A percentile compares a stretch with the other conserved stretches of the same genome.
Conservation (phyloP, 2,888 invertebrate genomes). For the Alloscopus bannaensis region DNA sequence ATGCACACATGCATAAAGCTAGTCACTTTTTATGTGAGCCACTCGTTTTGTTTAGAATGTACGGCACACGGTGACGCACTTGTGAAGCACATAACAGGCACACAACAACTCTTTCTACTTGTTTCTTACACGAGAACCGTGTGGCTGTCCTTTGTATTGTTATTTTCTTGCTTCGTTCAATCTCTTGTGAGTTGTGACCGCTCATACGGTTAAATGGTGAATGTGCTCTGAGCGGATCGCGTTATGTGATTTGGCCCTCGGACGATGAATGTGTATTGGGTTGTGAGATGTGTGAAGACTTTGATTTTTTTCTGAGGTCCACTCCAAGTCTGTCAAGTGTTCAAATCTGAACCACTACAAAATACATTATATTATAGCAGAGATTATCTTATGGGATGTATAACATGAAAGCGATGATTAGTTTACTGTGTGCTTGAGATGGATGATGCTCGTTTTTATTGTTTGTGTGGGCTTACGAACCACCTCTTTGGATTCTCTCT, state of each 20-base stretch:
- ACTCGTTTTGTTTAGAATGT: slow-evolving; percentile 19
- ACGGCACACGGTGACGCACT: slow-evolving; percentile 51
- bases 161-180: slow-evolving; percentile 34
- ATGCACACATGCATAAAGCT: neutral
- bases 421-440: too few species aligned
- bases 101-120: neutral
- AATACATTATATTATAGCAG: too few species aligned
- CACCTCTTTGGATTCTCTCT: too few species aligned
- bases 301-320: too few species aligned
- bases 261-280: neutral
- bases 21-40: neutral
- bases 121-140: neutral
- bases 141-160: slow-evolving; percentile 3
- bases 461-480: too few species aligned
- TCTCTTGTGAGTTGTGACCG: slow-evolving; percentile 56
- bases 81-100: slow-evolving; percentile 21
- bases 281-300: neutral
- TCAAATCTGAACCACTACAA: too few species aligned
- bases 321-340: too few species aligned
- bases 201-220: slow-evolving; percentile 60
- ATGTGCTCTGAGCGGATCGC: slow-evolving; percentile 39
- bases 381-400: too few species aligned
- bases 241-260: slow-evolving; percentile 51
- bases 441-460: too few species aligned
- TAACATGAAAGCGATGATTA: too few species aligned